phyloP scores from a whole-genome alignment of 1,140 invertebrate species.

The Caenorhabditis tropicalis region DNA sequence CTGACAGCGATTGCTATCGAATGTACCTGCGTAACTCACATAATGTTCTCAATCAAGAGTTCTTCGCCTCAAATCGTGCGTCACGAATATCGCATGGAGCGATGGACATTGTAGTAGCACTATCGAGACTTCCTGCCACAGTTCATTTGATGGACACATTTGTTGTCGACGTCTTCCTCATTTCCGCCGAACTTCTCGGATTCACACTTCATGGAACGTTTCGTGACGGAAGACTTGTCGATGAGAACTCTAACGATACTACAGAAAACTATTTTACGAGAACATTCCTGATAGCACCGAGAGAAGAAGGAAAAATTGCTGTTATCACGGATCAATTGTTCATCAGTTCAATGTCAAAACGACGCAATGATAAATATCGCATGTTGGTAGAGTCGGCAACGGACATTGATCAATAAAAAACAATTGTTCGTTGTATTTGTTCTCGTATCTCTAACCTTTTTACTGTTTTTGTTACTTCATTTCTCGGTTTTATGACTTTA shows the following conservation, averaged over 20 bases:
- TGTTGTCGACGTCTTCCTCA: constrained; percentile 28
- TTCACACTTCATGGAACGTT: constrained; percentile 14
- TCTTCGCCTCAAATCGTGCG: not conserved
- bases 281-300: constrained; percentile 18
- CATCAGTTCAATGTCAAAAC: constrained; percentile 31
- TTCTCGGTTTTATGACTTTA: not conserved
- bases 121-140: constrained; percentile 6
- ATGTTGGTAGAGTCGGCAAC: not conserved
- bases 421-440: not conserved
- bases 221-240: not conserved
- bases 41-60: constrained; percentile 12
- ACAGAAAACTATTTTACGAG: constrained; percentile 10
- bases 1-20: not conserved
- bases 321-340: constrained; percentile 10
- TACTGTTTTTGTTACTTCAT: not conserved
- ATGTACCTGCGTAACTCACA: constrained; percentile 15
- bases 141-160: constrained; percentile 4
- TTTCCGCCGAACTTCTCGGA: constrained; percentile 2
- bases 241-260: not conserved
- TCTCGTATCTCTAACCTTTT: not conserved
- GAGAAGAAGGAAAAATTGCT: constrained; percentile 13
- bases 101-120: constrained; percentile 20
- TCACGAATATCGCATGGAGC: constrained; percentile 7
- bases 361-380: constrained; percentile 2
- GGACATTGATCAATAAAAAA: not conserved